phyloP scores from a whole-genome alignment of 53 echinoderm and acorn worm genomes.

The Arbacia lixula region DNA sequence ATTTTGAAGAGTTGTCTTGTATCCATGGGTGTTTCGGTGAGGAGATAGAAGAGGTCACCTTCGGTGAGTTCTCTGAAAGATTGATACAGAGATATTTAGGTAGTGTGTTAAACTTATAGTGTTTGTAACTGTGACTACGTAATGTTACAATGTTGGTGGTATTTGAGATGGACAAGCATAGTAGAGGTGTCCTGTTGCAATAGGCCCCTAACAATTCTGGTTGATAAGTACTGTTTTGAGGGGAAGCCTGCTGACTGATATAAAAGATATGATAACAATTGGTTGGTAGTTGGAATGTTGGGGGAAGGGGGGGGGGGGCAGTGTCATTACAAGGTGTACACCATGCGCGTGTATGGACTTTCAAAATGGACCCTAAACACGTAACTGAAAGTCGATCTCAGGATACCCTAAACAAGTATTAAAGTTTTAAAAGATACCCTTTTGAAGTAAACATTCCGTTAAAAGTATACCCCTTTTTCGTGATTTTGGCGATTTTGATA shows the following conservation, averaged over 20 bases:
- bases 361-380: too few species aligned
- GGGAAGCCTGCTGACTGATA: constrained; percentile 28
- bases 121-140: constrained; percentile 27
- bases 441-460: too few species aligned
- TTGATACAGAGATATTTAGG: constrained; percentile 28
- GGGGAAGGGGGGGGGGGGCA: not conserved
- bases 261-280: constrained; percentile 25
- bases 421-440: too few species aligned
- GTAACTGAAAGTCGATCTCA: too few species aligned
- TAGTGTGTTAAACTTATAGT: constrained; percentile 50
- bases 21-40: constrained; percentile 50
- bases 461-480: too few species aligned
- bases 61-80: constrained; percentile 48
- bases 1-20: constrained; percentile 65
- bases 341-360: too few species aligned
- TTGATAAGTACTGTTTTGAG: constrained; percentile 26
- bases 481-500: too few species aligned
- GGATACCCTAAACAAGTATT: too few species aligned
- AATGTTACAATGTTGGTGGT: constrained; percentile 14
- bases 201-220: constrained; percentile 19
- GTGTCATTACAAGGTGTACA: too few species aligned
- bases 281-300: constrained; percentile 26
- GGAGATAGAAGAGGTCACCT: constrained; percentile 61
- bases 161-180: constrained; percentile 26
- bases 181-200: constrained; percentile 28